Conservation (phyloP, 2,113 vertebrate species). For the Reinhardtius hippoglossoides region DNA sequence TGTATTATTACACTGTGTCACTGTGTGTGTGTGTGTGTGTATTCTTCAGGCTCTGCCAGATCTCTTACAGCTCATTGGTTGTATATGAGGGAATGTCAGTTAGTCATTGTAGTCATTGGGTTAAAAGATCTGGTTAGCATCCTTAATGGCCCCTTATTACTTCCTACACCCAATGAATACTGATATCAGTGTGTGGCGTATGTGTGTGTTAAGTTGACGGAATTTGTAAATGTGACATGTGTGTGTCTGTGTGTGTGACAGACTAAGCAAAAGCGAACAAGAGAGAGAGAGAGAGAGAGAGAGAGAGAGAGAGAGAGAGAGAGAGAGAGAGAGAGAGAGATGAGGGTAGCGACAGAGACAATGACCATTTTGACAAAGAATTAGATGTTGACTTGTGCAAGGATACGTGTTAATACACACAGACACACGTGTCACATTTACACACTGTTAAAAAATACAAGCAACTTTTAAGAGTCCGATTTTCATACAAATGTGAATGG, state of each 20-base stretch:
- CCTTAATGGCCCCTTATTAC: slow-evolving; percentile 66
- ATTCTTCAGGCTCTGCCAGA: slow-evolving; percentile 26
- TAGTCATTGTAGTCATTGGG: slow-evolving; percentile 72
- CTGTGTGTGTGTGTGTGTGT: slow-evolving; percentile 47
- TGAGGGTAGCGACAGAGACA: slow-evolving; percentile 5
- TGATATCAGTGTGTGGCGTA: neutral
- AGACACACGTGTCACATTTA: neutral
- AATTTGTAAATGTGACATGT: slow-evolving; percentile 5
- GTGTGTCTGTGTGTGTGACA: neutral
- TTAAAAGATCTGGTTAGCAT: slow-evolving; percentile 74
- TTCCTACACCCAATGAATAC: slow-evolving; percentile 31
- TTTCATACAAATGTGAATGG: neutral
- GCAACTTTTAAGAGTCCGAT: too few relatives aligned
- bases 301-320: neutral
- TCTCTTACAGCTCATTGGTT: slow-evolving; percentile 72
- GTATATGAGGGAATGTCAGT: slow-evolving; percentile 67
- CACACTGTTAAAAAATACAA: neutral
- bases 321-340: neutral
- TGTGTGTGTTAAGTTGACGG: slow-evolving; percentile 45
- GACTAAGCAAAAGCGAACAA: slow-evolving; percentile 2
- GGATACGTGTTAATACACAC: slow-evolving; percentile 10
- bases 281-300: neutral
- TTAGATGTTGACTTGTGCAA: neutral
- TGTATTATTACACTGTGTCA: slow-evolving; percentile 89
- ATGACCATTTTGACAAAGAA: slow-evolving; percentile 13